phyloP scores from a whole-genome alignment of 2,888 invertebrate species.

The Phyllotreta striolata region DNA sequence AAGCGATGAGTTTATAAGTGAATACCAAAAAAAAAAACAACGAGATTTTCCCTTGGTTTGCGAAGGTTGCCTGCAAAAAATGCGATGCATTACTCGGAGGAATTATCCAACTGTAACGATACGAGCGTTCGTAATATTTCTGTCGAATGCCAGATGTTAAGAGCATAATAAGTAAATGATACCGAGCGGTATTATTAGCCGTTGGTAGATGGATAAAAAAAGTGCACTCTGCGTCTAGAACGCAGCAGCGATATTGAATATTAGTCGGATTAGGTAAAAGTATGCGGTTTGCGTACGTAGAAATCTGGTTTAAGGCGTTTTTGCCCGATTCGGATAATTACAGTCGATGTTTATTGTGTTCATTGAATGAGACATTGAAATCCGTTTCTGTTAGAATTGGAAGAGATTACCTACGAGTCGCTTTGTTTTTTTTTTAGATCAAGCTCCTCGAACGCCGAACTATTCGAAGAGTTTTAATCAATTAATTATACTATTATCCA shows the following conservation, averaged over 20 bases:
- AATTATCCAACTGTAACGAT: conserved; percentile 39
- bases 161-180: conserved; percentile 35
- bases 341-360: conserved; percentile 14
- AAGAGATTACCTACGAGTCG: too few species aligned
- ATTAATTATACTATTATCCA: too few species aligned
- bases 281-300: conserved; percentile 18
- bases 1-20: too few species aligned
- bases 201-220: conserved; percentile 20
- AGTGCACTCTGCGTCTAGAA: conserved; percentile 29
- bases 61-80: conserved; percentile 27
- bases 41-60: conserved; percentile 24
- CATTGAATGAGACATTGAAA: conserved; percentile 18
- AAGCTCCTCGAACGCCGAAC: too few species aligned
- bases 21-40: too few species aligned
- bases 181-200: conserved; percentile 32
- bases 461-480: too few species aligned
- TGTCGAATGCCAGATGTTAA: conserved; percentile 42
- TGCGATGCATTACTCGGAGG: conserved; percentile 26
- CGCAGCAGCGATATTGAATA: conserved; percentile 18
- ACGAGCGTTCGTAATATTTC: conserved; percentile 37
- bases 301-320: conserved; percentile 24
- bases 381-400: conserved; percentile 12
- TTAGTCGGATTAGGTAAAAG: conserved; percentile 28
- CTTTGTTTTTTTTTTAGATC: too few species aligned
- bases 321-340: conserved; percentile 16